Evolutionary conservation across 1,140 invertebrate genomes (phyloP), one percentile per base, ranked within the genome.

Genomic region (Achroia grisella): DNA sequence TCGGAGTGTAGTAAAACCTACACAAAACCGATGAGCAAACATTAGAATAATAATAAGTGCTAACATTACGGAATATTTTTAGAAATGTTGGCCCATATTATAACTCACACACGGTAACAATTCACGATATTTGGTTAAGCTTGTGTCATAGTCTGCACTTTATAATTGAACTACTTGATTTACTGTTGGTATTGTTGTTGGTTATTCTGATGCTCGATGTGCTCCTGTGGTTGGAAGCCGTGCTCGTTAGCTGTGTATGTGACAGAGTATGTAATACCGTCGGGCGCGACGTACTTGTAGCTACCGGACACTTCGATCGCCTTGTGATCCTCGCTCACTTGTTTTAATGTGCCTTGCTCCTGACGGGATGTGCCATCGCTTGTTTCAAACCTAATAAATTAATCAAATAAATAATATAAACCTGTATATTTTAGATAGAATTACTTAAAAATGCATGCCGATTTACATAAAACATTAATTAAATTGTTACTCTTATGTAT

Each of bases 191-290:
- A 30, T 44, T 58, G 37, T 45, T 66, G 49, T 52, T 72, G 70
- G 29, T 47, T 55, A 10, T 62, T 14, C 9, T 37, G 67, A n/a
- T 80, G 73, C n/a, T 73, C 68, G 6, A 83, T 66, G 23, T 72
- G 77, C 50, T 81, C 71, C 12, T 77, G 73, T 4, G 80, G 77
- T 30, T 81, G 73, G 65, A 74, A 83, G 29, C 89, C 89, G 44
- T 87, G 77, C 54, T 90, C 88, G 56, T 89, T 87, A 8, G 89
- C 89, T 15, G 78, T 74, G 68, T 88, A 90, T 9, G 79, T 87
- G 32, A 90, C 87, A 5, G 87, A 82, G 71, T 89, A 89, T n/a
- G 80, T 48, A 33, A 86, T 76, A 10, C 89, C 89, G 56, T 89
- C 76, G 8, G 87, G 84, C 10, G 86, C 88, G 2, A 83, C 58